A percentile compares a stretch with the other conserved stretches of the same genome.
Evolutionary conservation across 2,113 vertebrate species (phyloP).

Genomic region (Burhinus bistriatus): DNA sequence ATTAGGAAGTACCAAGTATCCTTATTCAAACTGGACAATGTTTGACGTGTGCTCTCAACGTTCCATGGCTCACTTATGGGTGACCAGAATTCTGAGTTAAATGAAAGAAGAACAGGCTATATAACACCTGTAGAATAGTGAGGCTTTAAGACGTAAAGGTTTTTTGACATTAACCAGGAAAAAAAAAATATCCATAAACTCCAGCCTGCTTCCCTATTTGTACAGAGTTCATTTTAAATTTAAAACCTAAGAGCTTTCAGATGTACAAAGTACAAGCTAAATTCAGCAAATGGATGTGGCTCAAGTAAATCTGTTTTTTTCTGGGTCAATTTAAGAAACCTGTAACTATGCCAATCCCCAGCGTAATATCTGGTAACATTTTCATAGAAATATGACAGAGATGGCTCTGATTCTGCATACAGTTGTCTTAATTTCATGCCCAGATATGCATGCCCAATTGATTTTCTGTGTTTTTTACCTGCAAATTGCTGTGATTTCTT

Average conservation of each 20-base stretch:
- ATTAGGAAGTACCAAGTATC: not conserved
- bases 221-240: not conserved
- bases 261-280: not conserved
- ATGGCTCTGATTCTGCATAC: not conserved
- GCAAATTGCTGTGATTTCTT: not conserved
- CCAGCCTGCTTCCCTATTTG: not conserved
- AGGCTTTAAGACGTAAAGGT: not conserved
- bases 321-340: not conserved
- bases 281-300: not conserved
- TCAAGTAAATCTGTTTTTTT: not conserved
- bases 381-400: not conserved
- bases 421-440: not conserved
- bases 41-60: accelerated
- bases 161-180: not conserved
- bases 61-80: not conserved
- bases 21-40: not conserved
- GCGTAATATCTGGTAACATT: not conserved
- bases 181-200: not conserved
- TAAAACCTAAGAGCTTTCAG: not conserved
- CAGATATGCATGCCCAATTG: not conserved
- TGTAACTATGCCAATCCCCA: not conserved
- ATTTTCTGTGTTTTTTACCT: not conserved
- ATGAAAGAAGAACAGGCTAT: not conserved
- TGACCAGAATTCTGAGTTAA: not conserved
- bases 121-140: not conserved